Evolutionary conservation across 2,797 vertebrate genomes (phyloP), one percentile per base, ranked within the genome.

Genomic region (Tamandua tetradactyla): DNA sequence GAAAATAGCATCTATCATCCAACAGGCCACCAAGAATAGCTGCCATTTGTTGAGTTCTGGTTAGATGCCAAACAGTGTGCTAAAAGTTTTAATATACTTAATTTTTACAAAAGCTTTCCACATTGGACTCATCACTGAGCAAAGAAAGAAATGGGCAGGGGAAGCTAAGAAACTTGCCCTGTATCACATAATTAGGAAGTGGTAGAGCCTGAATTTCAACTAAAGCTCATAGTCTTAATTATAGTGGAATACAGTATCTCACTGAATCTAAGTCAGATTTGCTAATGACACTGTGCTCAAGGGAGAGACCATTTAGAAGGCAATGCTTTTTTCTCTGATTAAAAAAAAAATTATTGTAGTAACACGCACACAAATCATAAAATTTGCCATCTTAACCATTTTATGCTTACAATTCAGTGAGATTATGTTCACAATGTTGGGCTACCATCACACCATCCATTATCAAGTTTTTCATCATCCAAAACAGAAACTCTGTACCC

Each of bases 21-120:
- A 22, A 62, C 79, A 72, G 30, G 11, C 61, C 79, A 5, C 32
- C 37, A 20, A 69, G 44, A 74, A 86, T 44, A 89, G n/a, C 10
- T 47, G 71, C n/a, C 14, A 47, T 62, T 88, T 91, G 55, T 42
- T 82, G 84, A 78, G 30, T 30, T 47, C 15, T 75, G 44, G 76
- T 23, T 75, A 79, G 27, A 52, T 52, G 66, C 57, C 61, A 49
- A 44, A 79, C n/a, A 61, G 14, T 25, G 8, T 47, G 44, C 4
- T 68, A 71, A 90, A 68, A 0, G 0, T n/a, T 84, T 71, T 42
- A 69, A 69, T 64, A 42, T 44, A 59, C 55, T 93, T 94, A 49
- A 61, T 82, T n/a, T 89, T 89, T 35, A 87, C 59, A 68, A 93
- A 91, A 84, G 40, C 55, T 42, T 47, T 30, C 79, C 47, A 27